Evolutionary conservation across 2,888 invertebrate genomes (phyloP).

Genomic region (Brachyopa scutellaris): DNA sequence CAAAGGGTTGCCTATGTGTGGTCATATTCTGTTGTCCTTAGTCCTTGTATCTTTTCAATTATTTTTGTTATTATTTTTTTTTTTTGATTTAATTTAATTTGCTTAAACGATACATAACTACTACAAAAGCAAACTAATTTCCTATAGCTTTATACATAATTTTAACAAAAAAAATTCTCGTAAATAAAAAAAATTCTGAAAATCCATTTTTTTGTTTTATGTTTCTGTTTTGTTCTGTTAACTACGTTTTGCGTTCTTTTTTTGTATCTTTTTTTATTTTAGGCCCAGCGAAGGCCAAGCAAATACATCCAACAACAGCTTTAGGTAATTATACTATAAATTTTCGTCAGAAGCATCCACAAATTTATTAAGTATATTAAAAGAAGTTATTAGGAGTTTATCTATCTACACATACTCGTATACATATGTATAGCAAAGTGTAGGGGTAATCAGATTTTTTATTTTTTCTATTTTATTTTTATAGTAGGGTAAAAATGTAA

Average conservation of each 20-base stretch:
- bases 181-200: conserved; percentile 10
- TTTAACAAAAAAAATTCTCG: not conserved
- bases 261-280: conserved; percentile 74
- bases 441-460: conserved; percentile 69
- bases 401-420: too few species aligned
- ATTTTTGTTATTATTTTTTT: not conserved
- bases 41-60: too few species aligned
- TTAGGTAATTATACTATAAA: conserved; percentile 75
- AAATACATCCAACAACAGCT: conserved; percentile 76
- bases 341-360: conserved; percentile 36
- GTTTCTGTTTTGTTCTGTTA: conserved; percentile 70
- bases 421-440: conserved; percentile 15
- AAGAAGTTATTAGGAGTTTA: conserved; percentile 37
- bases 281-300: conserved; percentile 77
- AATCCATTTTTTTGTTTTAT: conserved; percentile 59
- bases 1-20: too few species aligned
- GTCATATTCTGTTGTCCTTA: too few species aligned
- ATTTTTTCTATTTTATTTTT: not conserved
- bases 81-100: conserved; percentile 3
- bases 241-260: conserved; percentile 72
- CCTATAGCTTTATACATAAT: conserved; percentile 33
- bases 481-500: conserved; percentile 50
- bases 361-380: conserved; percentile 19
- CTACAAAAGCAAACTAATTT: conserved; percentile 42
- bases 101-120: conserved; percentile 29